Percentiles rank a stretch among this genome's conserved stretches.
Evolutionary conservation across 2,113 vertebrate genomes (phyloP).

Genomic region (Falcunculus frontatus): DNA sequence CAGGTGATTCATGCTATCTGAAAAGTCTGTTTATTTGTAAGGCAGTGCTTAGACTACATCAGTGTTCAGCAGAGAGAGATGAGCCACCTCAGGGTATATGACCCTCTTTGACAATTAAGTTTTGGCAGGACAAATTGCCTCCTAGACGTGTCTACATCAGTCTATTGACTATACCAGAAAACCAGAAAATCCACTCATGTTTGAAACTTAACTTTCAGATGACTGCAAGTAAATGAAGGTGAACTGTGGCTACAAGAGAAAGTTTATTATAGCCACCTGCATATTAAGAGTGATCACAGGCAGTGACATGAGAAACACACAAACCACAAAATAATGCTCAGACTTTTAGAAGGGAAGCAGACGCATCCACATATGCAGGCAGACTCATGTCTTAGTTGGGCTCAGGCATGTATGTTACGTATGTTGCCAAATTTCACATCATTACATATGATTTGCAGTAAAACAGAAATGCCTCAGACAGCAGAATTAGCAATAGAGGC

Average conservation of each 20-base stretch:
- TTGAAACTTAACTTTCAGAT: background rate
- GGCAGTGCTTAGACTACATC: background rate
- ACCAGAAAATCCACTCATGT: background rate
- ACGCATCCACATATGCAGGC: background rate
- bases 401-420: background rate
- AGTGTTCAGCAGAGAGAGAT: background rate
- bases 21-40: background rate
- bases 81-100: background rate
- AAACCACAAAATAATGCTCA: background rate
- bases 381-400: background rate
- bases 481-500: background rate
- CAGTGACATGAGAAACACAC: background rate
- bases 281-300: background rate
- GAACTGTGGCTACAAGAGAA: background rate
- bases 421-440: background rate
- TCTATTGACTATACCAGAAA: background rate
- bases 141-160: background rate
- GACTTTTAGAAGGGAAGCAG: background rate
- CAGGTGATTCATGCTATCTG: background rate
- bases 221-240: background rate
- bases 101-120: background rate
- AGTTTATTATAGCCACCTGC: background rate
- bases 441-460: background rate
- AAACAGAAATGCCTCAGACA: background rate
- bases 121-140: background rate